These are phyloP conservation scores for Ariopsis seemanni DNA, from an alignment of 2,113 vertebrate species.

Conservation along the genomic window DNA sequence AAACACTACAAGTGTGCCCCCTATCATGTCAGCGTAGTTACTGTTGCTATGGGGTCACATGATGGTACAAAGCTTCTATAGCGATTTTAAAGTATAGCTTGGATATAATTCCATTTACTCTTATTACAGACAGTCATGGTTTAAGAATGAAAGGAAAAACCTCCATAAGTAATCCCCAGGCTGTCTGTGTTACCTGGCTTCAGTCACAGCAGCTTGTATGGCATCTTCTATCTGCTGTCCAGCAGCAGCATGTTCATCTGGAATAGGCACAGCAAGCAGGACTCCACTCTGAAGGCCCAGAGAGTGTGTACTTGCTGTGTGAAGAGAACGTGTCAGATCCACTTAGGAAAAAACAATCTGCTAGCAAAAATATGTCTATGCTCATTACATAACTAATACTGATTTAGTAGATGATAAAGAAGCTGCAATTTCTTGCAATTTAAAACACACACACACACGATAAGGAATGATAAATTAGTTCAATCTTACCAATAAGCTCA, in stretches of 20 bases:
- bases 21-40: too few species aligned
- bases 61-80: neutral
- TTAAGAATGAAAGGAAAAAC: neutral
- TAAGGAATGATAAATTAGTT: neutral
- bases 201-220: slow-evolving; percentile 74
- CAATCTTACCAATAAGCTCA: slow-evolving; percentile 77
- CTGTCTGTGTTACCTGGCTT: slow-evolving; percentile 73
- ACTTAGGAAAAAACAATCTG: neutral
- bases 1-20: too few species aligned
- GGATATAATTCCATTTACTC: neutral
- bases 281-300: slow-evolving; percentile 81
- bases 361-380: neutral
- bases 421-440: neutral
- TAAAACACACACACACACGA: neutral
- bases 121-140: neutral
- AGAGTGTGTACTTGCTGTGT: slow-evolving; percentile 68
- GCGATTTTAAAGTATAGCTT: neutral
- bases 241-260: slow-evolving; percentile 71
- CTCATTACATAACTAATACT: neutral
- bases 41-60: too few species aligned
- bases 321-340: neutral
- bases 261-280: slow-evolving; percentile 84
- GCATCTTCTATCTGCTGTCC: slow-evolving; percentile 79
- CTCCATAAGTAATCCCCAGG: neutral
- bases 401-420: neutral